Evolutionary conservation across 2,113 vertebrate genomes (phyloP).

Genomic region (Galbula dea): DNA sequence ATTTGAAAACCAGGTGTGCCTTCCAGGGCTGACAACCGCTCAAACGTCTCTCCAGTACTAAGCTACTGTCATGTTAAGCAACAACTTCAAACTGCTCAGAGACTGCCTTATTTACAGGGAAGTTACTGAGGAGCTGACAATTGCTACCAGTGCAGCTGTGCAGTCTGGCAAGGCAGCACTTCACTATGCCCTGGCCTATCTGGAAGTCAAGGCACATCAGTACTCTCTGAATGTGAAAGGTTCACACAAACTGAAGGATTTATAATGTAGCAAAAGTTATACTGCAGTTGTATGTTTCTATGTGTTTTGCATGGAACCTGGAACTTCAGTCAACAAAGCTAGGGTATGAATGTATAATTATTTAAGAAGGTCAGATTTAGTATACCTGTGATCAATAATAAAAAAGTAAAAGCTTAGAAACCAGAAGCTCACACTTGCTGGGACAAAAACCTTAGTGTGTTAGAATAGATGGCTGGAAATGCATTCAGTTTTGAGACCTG

Average conservation of each 20-base stretch:
- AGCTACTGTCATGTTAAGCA: not conserved
- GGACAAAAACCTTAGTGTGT: not conserved
- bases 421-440: not conserved
- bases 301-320: not conserved
- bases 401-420: not conserved
- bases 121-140: not conserved
- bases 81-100: conserved; percentile 5
- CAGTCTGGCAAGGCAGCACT: not conserved
- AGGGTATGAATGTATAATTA: not conserved
- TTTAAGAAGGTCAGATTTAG: not conserved
- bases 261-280: not conserved
- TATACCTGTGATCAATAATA: not conserved
- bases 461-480: not conserved
- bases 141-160: not conserved
- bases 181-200: not conserved
- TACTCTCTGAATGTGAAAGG: not conserved
- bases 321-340: not conserved
- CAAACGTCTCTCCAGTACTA: not conserved
- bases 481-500: not conserved
- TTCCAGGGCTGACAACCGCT: not conserved
- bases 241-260: not conserved
- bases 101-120: not conserved
- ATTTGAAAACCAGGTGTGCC: not conserved
- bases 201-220: conserved; percentile 25
- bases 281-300: too few species aligned